Evolutionary conservation across 2,113 vertebrate genomes (phyloP).

Genomic region (Dromaius novaehollandiae): DNA sequence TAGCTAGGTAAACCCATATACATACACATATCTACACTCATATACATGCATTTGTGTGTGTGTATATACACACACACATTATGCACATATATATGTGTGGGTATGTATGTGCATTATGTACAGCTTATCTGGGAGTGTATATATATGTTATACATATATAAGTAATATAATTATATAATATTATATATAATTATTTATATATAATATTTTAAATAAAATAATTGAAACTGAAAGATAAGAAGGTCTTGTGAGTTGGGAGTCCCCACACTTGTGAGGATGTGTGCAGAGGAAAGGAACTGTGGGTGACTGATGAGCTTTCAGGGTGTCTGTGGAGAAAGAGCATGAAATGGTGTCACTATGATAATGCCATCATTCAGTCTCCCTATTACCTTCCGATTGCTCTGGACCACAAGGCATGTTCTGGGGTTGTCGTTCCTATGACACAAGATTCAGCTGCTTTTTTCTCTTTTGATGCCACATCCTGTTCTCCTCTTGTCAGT

Average conservation of each 20-base stretch:
- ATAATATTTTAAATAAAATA: neutral
- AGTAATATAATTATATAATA: neutral
- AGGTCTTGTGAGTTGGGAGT: neutral
- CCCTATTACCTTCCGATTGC: neutral
- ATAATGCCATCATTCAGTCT: neutral
- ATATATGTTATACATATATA: neutral
- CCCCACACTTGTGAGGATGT: neutral
- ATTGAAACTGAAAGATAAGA: neutral
- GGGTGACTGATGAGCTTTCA: neutral
- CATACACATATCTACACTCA: neutral
- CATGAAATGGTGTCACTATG: neutral
- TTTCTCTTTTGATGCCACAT: neutral
- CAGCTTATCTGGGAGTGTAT: neutral
- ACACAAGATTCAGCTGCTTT: neutral
- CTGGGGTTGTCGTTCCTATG: neutral
- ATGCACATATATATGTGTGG: neutral
- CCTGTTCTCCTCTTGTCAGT: neutral
- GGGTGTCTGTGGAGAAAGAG: neutral
- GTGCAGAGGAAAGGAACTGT: neutral
- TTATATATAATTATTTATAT: neutral
- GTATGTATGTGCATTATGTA: neutral
- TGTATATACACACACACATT: neutral
- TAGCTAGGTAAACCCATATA: constrained; percentile 87
- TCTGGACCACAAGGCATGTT: neutral
- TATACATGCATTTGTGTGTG: neutral